phyloP scores from a whole-genome alignment of 2,888 invertebrate species.

The Apamea sordens region DNA sequence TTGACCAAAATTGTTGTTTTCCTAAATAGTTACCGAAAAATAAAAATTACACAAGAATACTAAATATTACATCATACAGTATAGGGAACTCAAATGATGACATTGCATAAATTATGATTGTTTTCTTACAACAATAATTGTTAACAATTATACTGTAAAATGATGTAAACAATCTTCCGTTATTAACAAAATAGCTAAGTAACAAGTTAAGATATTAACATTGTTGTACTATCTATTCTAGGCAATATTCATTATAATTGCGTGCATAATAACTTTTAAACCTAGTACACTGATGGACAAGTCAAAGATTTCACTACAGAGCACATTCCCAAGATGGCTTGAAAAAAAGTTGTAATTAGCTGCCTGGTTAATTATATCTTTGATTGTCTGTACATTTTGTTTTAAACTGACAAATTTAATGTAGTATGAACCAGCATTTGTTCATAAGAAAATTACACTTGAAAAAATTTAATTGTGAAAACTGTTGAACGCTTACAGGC shows the following conservation, averaged over 20 bases:
- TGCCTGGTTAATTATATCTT: background rate
- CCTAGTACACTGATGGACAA: background rate
- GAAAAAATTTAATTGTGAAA: no score
- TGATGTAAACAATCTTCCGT: slow-evolving; percentile 2
- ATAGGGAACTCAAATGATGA: slow-evolving; percentile 4
- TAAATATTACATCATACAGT: slow-evolving; percentile 31
- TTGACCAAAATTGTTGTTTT: background rate
- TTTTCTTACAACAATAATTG: background rate
- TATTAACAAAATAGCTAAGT: background rate
- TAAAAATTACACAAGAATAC: background rate
- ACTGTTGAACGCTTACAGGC: no score
- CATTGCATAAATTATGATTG: slow-evolving; percentile 18
- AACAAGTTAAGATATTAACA: background rate
- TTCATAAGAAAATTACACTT: no score
- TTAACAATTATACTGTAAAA: background rate
- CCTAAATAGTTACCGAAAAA: background rate
- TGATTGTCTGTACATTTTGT: background rate
- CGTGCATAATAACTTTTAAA: background rate
- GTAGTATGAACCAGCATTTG: no score
- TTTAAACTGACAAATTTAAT: no score
- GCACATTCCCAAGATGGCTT: background rate
- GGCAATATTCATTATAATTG: background rate
- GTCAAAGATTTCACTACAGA: background rate
- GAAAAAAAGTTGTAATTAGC: background rate
- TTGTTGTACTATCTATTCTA: background rate